Conservation (phyloP, 2,888 invertebrate species). For the Stegophylla sp. region DNA sequence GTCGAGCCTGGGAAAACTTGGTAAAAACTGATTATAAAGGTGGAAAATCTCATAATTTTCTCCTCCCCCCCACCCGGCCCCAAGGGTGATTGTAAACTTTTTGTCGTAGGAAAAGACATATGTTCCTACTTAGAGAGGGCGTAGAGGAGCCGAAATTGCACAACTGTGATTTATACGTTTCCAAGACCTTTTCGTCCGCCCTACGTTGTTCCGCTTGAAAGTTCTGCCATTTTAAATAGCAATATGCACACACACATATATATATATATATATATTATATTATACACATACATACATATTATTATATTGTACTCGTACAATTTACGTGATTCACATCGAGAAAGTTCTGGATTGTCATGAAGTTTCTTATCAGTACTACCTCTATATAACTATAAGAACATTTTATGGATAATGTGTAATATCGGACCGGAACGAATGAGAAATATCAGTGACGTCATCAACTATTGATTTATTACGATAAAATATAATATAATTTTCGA, state of each 20-base stretch:
- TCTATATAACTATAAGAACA: conserved; percentile 10
- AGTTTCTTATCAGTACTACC: conserved; percentile 33
- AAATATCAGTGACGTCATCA: background rate
- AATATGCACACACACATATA: background rate
- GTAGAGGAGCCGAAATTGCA: background rate
- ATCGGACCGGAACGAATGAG: background rate
- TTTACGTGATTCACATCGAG: background rate
- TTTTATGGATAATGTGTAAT: background rate
- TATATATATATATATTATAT: background rate
- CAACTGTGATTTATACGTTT: conserved; percentile 45
- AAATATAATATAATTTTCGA: background rate
- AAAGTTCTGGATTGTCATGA: conserved; percentile 17
- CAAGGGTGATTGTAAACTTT: conserved; percentile 26
- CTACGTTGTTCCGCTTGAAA: conserved; percentile 31
- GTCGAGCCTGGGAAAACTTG: background rate
- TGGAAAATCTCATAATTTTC: conserved; percentile 28
- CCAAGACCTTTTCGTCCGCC: conserved; percentile 4
- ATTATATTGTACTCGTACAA: background rate
- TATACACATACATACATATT: background rate
- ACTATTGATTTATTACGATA: background rate
- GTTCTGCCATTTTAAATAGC: conserved; percentile 37
- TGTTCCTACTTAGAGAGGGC: conserved; percentile 28
- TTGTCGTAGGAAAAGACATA: conserved; percentile 28
- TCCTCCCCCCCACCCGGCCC: background rate
- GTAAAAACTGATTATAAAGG: conserved; percentile 38